phyloP scores from a whole-genome alignment of 2,888 invertebrate genomes.

The Sylvicola cinctus region DNA sequence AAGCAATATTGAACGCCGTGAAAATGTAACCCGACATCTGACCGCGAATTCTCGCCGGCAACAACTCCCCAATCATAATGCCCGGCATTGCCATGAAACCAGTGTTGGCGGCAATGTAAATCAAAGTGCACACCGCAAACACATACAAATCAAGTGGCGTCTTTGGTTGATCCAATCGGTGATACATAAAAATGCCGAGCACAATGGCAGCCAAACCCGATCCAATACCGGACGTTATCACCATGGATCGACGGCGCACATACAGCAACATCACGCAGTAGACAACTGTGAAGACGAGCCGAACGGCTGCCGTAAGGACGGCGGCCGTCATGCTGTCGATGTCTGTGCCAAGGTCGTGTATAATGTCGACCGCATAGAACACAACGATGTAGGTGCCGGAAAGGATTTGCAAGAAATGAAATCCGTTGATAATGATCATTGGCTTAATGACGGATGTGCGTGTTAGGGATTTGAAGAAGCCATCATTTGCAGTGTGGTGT shows the following conservation, averaged over 20 bases:
- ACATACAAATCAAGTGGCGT: conserved; percentile 20
- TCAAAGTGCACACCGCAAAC: conserved; percentile 31
- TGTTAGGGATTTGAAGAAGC: conserved; percentile 31
- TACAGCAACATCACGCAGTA: conserved; percentile 42
- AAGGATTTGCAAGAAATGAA: conserved; percentile 49
- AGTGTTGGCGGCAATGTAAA: conserved; percentile 54
- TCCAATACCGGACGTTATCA: conserved; percentile 43
- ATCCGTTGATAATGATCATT: conserved; percentile 46
- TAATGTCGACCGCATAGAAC: conserved; percentile 58
- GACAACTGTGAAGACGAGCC: conserved; percentile 40
- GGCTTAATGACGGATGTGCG: conserved; percentile 47
- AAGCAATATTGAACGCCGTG: conserved; percentile 42
- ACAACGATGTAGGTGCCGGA: conserved; percentile 59
- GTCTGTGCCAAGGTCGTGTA: conserved; percentile 30
- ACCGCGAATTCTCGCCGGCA: conserved; percentile 52
- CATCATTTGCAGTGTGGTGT: conserved; percentile 16
- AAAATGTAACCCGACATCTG: conserved; percentile 53
- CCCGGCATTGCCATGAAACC: conserved; percentile 56
- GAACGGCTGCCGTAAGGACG: conserved; percentile 43
- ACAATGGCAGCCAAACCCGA: conserved; percentile 40
- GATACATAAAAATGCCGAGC: conserved; percentile 31
- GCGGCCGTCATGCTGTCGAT: conserved; percentile 34
- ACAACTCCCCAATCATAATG: conserved; percentile 52
- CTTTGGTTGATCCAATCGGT: conserved; percentile 17
- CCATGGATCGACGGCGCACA: conserved; percentile 41